Evolutionary conservation across 2,888 invertebrate genomes (phyloP).

Genomic region (Oithona nana): DNA sequence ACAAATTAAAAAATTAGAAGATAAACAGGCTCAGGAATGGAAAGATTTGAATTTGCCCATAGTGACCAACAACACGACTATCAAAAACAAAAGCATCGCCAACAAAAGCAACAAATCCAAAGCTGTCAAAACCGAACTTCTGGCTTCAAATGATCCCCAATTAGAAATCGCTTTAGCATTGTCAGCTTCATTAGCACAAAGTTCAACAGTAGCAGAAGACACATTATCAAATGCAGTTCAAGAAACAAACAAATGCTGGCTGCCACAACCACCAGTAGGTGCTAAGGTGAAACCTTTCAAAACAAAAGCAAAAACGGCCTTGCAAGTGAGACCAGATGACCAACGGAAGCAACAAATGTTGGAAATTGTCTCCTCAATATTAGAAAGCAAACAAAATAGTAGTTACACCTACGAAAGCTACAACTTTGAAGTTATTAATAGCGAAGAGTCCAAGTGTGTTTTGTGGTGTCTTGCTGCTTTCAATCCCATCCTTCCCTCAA

Average conservation of each 20-base stretch:
- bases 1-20: not conserved
- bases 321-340: not conserved
- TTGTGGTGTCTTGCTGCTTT: no score
- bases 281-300: not conserved
- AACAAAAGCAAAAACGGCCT: not conserved
- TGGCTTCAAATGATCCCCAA: not conserved
- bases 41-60: not conserved
- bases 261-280: not conserved
- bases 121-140: no score
- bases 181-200: not conserved
- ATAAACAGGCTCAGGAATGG: not conserved
- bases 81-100: not conserved
- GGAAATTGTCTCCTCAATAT: not conserved
- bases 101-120: not conserved
- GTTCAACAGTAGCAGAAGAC: not conserved
- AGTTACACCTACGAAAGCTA: not conserved
- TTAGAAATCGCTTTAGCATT: constrained; percentile 1
- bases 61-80: not conserved
- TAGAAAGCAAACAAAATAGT: not conserved
- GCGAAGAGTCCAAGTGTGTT: no score
- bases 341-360: not conserved
- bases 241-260: no score
- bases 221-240: not conserved
- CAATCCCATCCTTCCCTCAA: no score
- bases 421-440: not conserved